Evolutionary conservation across 1,140 invertebrate genomes (phyloP), one percentile per base, ranked within the genome.

Genomic region (Platyscapa corneri): DNA sequence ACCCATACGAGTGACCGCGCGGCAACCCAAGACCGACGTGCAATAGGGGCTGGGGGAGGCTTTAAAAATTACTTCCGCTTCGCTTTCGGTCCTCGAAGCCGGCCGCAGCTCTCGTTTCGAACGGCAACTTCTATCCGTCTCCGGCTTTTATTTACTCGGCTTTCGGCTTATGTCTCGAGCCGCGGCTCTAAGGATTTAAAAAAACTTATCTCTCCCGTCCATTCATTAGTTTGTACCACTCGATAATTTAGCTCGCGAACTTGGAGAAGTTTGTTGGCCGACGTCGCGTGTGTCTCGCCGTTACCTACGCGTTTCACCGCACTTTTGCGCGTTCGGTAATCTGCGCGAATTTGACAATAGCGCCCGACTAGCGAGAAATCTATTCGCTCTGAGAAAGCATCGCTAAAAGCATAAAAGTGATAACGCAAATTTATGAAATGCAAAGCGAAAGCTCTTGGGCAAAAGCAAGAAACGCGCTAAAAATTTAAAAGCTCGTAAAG

Each of bases 61-160:
- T 82, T 82, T 74, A 82, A 74, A 82, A 82, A 82, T 82, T 74
- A 75, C 70, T 82, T 82, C 81, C 81, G 70, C 39, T 49, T 74
- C 74, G 80, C 34, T 82, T 82, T 72, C 20, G 39, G 20, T 42
- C 3, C 7, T 3, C 16, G 14, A 3, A 16, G 2, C 32, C n/a
- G 16, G 16, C 67, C 46, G 8, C 3, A 32, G 42, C 74, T 34
- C n/a, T 67, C 7, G 16, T 42, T 34, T 37, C 0, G n/a, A 1
- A 39, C 10, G 30, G 75, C 60, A 34, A 56, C 46, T 77, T 56
- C 49, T n/a, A 5, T 39, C 10, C 0, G 32, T 10, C 32, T 20
- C 8, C 10, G 39, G 1, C n/a, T 60, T 75, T 46, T n/a, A 75
- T n/a, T 75, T 75, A 14, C 42, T 0, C 23, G 0, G 42, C 42